Conservation (phyloP, 2,113 vertebrate genomes). For the Platichthys stellatus region DNA sequence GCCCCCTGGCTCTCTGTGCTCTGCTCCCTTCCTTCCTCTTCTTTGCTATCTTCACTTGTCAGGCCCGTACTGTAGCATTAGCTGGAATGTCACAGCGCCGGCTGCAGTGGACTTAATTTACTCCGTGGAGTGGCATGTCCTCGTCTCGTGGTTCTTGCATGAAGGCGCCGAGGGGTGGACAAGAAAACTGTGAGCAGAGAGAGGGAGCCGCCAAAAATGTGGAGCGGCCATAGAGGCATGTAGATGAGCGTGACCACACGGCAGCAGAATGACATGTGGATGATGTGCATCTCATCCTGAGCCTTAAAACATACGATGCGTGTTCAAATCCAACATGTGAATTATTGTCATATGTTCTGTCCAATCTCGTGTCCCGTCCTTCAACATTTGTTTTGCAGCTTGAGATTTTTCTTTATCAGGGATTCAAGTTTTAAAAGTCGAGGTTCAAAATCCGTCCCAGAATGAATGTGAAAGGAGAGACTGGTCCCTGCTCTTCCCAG, state of each 20-base stretch:
- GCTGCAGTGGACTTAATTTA: constrained; percentile 69
- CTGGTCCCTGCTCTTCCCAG: no score
- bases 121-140: constrained; percentile 50
- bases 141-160: constrained; percentile 32
- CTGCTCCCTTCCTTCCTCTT: constrained; percentile 11
- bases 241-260: constrained; percentile 14
- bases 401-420: no score
- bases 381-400: no score
- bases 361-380: no score
- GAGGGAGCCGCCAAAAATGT: constrained; percentile 11
- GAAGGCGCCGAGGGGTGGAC: constrained; percentile 28
- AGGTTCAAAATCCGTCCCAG: no score
- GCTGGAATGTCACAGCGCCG: constrained; percentile 57
- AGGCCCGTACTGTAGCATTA: constrained; percentile 59
- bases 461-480: no score
- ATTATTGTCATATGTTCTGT: no score
- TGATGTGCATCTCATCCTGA: background rate
- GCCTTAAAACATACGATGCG: no score
- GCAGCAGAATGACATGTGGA: constrained; percentile 16
- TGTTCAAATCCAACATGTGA: no score
- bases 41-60: constrained; percentile 67
- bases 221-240: constrained; percentile 7
- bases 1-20: constrained; percentile 17
- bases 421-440: no score
- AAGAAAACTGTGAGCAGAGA: constrained; percentile 26